Percentiles rank a stretch among this genome's conserved stretches.
phyloP scores from a whole-genome alignment of 2,888 invertebrate species.

The Eucriotettix oculatus region DNA sequence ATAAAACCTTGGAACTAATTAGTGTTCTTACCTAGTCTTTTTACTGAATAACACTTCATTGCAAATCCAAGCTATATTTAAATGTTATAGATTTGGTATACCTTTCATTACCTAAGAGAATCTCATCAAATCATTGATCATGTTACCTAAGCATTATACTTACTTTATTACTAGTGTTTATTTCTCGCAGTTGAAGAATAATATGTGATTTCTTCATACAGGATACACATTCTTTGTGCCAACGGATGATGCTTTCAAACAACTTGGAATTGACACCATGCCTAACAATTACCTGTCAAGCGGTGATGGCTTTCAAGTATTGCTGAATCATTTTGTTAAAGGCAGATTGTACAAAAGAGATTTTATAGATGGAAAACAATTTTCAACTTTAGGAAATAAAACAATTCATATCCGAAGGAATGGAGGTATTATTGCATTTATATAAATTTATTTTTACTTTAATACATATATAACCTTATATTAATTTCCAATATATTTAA shows the following conservation, averaged over 20 bases:
- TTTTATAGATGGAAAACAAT: conserved; percentile 33
- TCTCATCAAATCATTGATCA: no score
- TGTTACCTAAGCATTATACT: no score
- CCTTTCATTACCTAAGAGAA: no score
- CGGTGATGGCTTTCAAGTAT: conserved; percentile 36
- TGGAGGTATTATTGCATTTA: neutral
- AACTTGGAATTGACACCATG: conserved; percentile 37
- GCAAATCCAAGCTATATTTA: no score
- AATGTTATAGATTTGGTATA: no score
- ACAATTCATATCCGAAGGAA: conserved; percentile 29
- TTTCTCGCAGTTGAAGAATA: no score
- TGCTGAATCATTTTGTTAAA: conserved; percentile 43
- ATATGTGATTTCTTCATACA: conserved; percentile 10
- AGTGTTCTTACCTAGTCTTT: no score
- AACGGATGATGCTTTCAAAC: conserved; percentile 45
- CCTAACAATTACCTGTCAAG: conserved; percentile 38
- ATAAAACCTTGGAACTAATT: no score
- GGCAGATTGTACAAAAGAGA: conserved; percentile 42
- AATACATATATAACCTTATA: neutral
- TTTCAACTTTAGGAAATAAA: conserved; percentile 37
- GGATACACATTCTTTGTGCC: conserved; percentile 56
- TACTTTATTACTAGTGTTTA: no score
- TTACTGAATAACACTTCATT: no score
- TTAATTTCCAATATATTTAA: neutral
- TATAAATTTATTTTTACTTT: neutral